Evolutionary conservation across 1,140 invertebrate genomes (phyloP).

Genomic region (Lutraria rhynchaena): DNA sequence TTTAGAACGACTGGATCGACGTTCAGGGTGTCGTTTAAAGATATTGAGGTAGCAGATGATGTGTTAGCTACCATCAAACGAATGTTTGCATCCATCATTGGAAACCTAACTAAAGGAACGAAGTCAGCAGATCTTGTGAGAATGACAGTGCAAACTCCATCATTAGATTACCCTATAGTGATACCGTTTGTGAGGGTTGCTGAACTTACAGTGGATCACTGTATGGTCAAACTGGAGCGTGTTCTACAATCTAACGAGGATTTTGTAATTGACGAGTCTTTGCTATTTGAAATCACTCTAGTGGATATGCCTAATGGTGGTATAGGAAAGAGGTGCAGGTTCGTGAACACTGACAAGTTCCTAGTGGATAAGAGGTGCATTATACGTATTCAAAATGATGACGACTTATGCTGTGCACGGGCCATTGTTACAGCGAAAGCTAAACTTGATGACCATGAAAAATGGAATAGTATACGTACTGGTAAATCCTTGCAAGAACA

Average conservation of each 20-base stretch:
- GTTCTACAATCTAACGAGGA: not conserved
- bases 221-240: not conserved
- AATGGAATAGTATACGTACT: slow-evolving; percentile 6
- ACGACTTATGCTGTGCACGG: slow-evolving; percentile 25
- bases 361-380: not conserved
- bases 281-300: slow-evolving; percentile 2
- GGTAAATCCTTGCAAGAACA: not conserved
- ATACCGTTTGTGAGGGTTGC: not conserved
- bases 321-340: not conserved
- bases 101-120: not conserved
- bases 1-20: slow-evolving; percentile 17
- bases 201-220: not conserved
- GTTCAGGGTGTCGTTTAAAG: slow-evolving; percentile 6
- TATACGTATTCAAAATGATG: slow-evolving; percentile 2
- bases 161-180: slow-evolving; percentile 14
- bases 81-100: not conserved
- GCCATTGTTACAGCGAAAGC: slow-evolving; percentile 11
- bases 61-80: not conserved
- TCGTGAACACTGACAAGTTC: slow-evolving; percentile 51
- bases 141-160: not conserved
- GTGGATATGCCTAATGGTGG: slow-evolving; percentile 8
- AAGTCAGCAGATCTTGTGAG: not conserved
- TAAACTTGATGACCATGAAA: slow-evolving; percentile 9
- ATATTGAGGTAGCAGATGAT: slow-evolving; percentile 16
- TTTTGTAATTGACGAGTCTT: too few relatives aligned